Base-by-base conservation (phyloP, 2,888 invertebrate species). In the Limnephilus lunatus region DNA sequence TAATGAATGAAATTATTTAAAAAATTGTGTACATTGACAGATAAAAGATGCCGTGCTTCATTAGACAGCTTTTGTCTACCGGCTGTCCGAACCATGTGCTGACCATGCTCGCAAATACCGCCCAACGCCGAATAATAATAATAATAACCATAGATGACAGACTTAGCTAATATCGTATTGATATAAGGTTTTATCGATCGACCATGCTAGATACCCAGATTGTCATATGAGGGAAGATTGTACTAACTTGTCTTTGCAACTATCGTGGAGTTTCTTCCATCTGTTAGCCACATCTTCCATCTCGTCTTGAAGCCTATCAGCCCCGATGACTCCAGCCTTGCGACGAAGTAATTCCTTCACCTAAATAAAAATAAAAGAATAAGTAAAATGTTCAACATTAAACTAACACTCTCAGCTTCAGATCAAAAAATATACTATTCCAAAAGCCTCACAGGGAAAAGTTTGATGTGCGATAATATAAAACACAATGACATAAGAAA, bases 231-330 rank as follows among this genome's bases (percentile, higher is more conserved):
- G 7, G 2, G 68, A 68, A 30, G n/a, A 30, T 48, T 81, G n/a
- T 53, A 94, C 95, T 96, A 94, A 95, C 96, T 96, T 96, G 94
- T 96, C 96, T 95, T 98, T 98, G 95, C 98, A 98, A 25, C 97
- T 97, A 94, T 98, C 98, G 94, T 98, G 97, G 35, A 99, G 96
- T n/a, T 97, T 97, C 95, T 98, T 98, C 99, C 99, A 99, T 92
- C 98, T 96, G 1, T 97, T 97, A 82, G 97, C 97, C 15, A 99
- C 98, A 94, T 98, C 98, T 94, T 98, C 98, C 94, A 99, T 97
- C 95, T 98, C 98, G 94, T 97, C 97, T 94, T 98, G 98, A n/a
- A 99, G 96, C 31, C 97, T 96, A 94, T 98, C 98, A 0, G 98
- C 97, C 19, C 99, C 99, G 5, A 97, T 96, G 0, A 98, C 98